phyloP scores from a whole-genome alignment of 2,888 invertebrate species.

The Drosophila parthenogenetica region DNA sequence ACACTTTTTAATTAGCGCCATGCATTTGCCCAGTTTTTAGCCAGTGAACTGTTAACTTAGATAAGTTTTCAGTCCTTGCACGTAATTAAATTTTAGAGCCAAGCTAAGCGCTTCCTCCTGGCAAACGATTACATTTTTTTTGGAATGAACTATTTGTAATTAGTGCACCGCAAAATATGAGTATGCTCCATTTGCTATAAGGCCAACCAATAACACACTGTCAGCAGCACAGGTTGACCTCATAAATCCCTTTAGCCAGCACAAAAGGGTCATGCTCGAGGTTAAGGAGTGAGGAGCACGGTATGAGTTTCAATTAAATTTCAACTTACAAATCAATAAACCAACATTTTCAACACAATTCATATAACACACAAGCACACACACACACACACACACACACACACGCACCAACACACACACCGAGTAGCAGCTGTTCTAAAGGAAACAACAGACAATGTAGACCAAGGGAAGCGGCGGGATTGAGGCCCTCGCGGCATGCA shows the following conservation, averaged over 20 bases:
- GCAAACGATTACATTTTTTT: constrained; percentile 58
- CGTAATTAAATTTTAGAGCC: constrained; percentile 71
- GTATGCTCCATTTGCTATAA: constrained; percentile 30
- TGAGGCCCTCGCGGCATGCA: constrained; percentile 63
- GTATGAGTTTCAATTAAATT: constrained; percentile 73
- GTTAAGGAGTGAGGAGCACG: constrained; percentile 2
- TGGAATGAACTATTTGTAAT: constrained; percentile 61
- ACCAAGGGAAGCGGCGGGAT: constrained; percentile 20
- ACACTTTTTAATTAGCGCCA: background rate
- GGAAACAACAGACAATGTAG: constrained; percentile 40
- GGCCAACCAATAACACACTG: constrained; percentile 44
- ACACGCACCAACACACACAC: constrained; percentile 12
- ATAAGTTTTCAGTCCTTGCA: constrained; percentile 43
- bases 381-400: constrained; percentile 26
- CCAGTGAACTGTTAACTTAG: constrained; percentile 57
- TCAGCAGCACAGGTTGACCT: constrained; percentile 36
- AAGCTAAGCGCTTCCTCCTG: constrained; percentile 45
- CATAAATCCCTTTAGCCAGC: constrained; percentile 55
- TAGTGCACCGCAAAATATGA: constrained; percentile 71
- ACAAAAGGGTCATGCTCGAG: constrained; percentile 22
- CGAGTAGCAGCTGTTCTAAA: constrained; percentile 37
- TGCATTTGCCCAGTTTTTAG: background rate
- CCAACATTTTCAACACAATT: constrained; percentile 77
- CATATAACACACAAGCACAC: constrained; percentile 40
- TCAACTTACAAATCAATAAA: constrained; percentile 80